These are phyloP conservation scores for Chrysocyon brachyurus DNA, from an alignment of 2,797 vertebrate species.

Conservation along the genomic window DNA sequence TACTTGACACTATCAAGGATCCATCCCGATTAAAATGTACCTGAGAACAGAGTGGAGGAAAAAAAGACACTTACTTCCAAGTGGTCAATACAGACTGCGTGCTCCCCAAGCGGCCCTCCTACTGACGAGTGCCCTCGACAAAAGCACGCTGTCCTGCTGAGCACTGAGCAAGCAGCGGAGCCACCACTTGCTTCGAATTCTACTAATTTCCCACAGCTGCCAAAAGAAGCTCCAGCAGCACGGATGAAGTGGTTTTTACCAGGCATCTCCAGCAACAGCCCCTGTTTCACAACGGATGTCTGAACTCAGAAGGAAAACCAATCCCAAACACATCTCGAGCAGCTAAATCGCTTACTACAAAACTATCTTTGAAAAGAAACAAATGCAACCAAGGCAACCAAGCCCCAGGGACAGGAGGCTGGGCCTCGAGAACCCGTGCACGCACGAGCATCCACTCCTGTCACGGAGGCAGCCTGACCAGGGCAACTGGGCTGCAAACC, in stretches of 20 bases:
- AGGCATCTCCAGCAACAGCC: too few species aligned
- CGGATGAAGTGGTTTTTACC: rapidly evolving
- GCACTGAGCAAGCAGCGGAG: rapidly evolving
- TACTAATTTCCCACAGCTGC: rapidly evolving
- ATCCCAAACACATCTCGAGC: rapidly evolving
- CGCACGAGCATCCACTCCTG: rapidly evolving
- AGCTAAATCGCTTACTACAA: neutral
- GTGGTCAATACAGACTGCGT: rapidly evolving
- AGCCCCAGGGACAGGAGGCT: rapidly evolving
- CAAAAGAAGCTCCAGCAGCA: rapidly evolving
- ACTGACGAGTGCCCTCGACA: rapidly evolving
- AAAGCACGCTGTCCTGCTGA: rapidly evolving
- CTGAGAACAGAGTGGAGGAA: conserved; percentile 82
- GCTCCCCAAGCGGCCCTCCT: rapidly evolving
- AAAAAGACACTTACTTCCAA: neutral
- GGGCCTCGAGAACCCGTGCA: rapidly evolving
- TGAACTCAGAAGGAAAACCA: neutral
- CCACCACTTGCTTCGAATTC: rapidly evolving
- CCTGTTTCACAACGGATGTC: rapidly evolving
- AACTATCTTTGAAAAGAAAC: neutral
- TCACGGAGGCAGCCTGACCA: neutral
- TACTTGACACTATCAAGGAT: conserved; percentile 99
- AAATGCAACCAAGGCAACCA: neutral
- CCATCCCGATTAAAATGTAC: conserved; percentile 99
- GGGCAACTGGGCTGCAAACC: rapidly evolving